Evolutionary conservation across 2,113 vertebrate species (phyloP).

Genomic region (Rattus rattus): DNA sequence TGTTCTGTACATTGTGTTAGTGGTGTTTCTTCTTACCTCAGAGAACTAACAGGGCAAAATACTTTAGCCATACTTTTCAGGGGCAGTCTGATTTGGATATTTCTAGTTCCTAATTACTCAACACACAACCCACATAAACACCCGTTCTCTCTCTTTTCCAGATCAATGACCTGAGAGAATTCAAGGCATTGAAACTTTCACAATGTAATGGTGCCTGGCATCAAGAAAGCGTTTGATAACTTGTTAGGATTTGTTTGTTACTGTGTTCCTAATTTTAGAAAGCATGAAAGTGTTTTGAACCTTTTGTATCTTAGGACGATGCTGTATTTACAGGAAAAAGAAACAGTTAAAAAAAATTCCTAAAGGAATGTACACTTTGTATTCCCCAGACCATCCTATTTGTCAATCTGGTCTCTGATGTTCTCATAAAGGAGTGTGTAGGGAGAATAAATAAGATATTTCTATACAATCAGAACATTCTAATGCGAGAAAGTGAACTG

Average conservation of each 20-base stretch:
- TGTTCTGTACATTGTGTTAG: not conserved
- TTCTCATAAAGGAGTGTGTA: not conserved
- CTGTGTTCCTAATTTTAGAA: not conserved
- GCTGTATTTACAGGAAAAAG: not conserved
- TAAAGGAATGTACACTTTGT: not conserved
- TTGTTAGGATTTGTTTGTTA: not conserved
- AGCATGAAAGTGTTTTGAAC: conserved; percentile 17
- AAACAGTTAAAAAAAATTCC: not conserved
- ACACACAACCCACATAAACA: not conserved
- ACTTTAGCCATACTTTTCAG: not conserved
- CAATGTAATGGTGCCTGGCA: not conserved
- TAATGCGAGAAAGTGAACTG: not conserved
- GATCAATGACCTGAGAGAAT: not conserved
- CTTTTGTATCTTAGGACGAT: not conserved
- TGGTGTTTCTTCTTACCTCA: not conserved
- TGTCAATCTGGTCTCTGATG: not conserved
- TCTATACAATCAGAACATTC: conserved; percentile 20
- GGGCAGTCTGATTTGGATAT: not conserved
- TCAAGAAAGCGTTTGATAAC: not conserved
- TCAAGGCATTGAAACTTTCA: not conserved
- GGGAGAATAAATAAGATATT: conserved; percentile 7
- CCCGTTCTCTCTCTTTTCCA: not conserved
- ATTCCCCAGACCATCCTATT: not conserved
- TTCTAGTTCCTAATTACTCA: not conserved
- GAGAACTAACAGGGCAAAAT: not conserved